Evolutionary conservation across 1,140 invertebrate genomes (phyloP), one percentile per base, ranked within the genome.

Genomic region (Nomia melanderi): DNA sequence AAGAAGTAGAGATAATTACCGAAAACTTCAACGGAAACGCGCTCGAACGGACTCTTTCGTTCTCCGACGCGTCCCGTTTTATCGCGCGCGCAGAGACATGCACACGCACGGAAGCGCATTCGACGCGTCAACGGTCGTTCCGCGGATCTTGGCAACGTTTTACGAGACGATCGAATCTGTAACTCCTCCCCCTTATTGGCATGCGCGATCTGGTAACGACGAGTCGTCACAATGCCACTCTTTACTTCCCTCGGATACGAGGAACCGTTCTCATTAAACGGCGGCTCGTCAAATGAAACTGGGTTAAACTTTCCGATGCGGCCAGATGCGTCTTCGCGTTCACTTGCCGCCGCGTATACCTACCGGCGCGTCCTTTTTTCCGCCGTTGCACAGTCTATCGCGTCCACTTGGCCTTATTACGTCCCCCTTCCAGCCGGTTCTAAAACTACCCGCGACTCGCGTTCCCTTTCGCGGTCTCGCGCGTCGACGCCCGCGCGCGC

Each of bases 281-380:
- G 25, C 31, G n/a, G 8, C 54, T 78, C 71, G 57, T 85, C 56
- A 72, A 79, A 70, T 17, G 36, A 33, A 86, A 86, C 81, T 83
- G 36, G 84, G 84, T 86, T 86, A 86, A 86, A 86, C 79, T 78
- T 53, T 65, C 64, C 23, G 50, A 67, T 53, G 39, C 56, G 20
- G 47, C n/a, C 74, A 65, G 78, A 81, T 54, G 64, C 62, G 57
- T 31, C 76, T 81, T 63, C 29, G 27, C 71, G 41, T 79, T n/a
- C 67, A 60, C 36, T 67, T 78, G 47, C 47, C 41, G 25, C 33
- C 36, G 36, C 36, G 36, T 39, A 39, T 39, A 11, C 36, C 36
- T 17, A 17, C 41, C 50, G 20, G 54, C 27, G 33, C 27, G 20
- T 60, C 53, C 7, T 17, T 44, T 59, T 70, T 70, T 31, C 54